Conservation (phyloP, 2,888 invertebrate genomes). For the Oligia fasciuncula region DNA sequence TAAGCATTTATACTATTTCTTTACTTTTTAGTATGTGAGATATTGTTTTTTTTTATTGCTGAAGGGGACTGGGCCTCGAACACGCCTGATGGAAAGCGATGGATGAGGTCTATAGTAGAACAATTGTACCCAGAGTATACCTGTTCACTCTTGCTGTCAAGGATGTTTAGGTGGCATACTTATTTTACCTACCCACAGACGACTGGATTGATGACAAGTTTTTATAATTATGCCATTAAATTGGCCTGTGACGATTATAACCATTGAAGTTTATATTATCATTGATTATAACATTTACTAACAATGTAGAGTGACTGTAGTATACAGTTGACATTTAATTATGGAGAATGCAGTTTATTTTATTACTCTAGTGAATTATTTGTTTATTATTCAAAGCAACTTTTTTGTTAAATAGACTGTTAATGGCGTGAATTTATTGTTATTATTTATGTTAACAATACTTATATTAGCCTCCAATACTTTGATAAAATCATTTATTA, state of each 20-base stretch:
- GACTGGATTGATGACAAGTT: background rate
- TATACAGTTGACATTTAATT: background rate
- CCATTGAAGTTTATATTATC: no score
- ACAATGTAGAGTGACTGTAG: background rate
- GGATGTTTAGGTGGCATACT: no score
- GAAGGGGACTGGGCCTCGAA: no score
- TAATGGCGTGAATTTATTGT: constrained; percentile 5
- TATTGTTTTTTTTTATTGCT: no score
- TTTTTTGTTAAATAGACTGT: constrained; percentile 8
- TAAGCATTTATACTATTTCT: no score
- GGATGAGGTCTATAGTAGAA: no score
- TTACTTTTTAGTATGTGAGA: background rate
- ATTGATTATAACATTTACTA: no score
- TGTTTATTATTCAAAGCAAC: background rate
- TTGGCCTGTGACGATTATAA: no score
- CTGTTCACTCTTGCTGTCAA: no score
- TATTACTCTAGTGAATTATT: background rate
- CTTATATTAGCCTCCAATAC: constrained; percentile 2
- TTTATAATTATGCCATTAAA: background rate
- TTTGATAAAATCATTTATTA: background rate
- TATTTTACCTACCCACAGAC: background rate
- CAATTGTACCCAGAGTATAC: no score
- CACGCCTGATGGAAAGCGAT: no score
- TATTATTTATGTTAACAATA: constrained; percentile 4
- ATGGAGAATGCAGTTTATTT: background rate